Evolutionary conservation across 1,140 invertebrate species (phyloP).

Genomic region (Aphidius gifuensis): DNA sequence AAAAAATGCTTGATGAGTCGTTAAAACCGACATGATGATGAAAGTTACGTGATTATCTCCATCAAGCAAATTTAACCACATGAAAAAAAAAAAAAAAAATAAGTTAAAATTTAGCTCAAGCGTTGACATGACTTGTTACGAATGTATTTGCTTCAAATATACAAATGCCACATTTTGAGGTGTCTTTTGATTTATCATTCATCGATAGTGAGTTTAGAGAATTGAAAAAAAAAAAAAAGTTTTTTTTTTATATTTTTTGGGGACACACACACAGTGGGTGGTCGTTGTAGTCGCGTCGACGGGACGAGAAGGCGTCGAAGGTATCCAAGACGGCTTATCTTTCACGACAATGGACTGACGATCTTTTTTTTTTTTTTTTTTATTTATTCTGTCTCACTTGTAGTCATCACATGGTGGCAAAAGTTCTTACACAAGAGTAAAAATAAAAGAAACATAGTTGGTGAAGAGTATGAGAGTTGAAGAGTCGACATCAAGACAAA

Average conservation of each 20-base stretch:
- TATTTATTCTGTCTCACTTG: not conserved
- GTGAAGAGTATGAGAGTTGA: constrained; percentile 3
- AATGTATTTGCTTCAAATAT: too few relatives aligned
- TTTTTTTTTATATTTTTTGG: too few relatives aligned
- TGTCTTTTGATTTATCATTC: constrained; percentile 29
- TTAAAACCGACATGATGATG: constrained; percentile 1
- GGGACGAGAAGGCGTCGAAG: constrained; percentile 29
- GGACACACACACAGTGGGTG: constrained; percentile 19
- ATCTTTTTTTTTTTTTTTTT: constrained; percentile 16
- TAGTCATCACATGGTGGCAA: not conserved
- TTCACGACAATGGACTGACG: constrained; percentile 28
- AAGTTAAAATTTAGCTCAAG: too few relatives aligned
- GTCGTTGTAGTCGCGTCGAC: constrained; percentile 36
- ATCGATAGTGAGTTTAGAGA: constrained; percentile 22
- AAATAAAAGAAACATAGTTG: too few relatives aligned
- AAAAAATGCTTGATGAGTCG: not conserved
- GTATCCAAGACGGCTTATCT: constrained; percentile 30
- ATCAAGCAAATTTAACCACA: constrained; percentile 14
- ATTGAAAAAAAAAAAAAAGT: constrained; percentile 4
- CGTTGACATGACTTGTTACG: too few relatives aligned
- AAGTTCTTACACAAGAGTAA: not conserved
- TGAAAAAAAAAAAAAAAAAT: not conserved
- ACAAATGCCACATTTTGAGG: not conserved
- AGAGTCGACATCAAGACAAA: too few relatives aligned
- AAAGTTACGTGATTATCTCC: constrained; percentile 24